Conservation (phyloP, 1,140 invertebrate genomes). For the Brachionus plicatilis region DNA sequence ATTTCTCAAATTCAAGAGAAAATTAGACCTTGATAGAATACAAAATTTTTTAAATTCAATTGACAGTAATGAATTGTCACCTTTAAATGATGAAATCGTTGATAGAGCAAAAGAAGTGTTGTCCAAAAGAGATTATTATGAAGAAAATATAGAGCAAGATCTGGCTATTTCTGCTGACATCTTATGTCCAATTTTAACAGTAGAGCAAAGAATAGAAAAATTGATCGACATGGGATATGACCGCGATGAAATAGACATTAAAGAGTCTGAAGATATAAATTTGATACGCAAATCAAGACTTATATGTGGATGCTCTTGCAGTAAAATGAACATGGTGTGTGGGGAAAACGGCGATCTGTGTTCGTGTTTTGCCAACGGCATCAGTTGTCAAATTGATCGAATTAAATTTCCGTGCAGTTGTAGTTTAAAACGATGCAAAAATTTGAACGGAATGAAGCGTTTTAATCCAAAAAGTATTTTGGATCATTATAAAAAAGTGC, state of each 20-base stretch:
- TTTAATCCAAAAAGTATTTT: background rate
- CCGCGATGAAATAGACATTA: conserved; percentile 72
- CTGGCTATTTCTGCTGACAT: background rate
- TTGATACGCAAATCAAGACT: conserved; percentile 84
- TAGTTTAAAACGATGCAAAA: conserved; percentile 84
- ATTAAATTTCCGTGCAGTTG: conserved; percentile 94
- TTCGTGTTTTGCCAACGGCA: conserved; percentile 83
- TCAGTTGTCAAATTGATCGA: conserved; percentile 92
- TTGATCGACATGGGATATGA: background rate
- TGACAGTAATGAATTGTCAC: background rate
- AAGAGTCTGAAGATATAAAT: conserved; percentile 87
- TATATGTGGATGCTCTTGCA: conserved; percentile 80
- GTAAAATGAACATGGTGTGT: conserved; percentile 68
- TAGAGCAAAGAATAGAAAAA: conserved; percentile 11
- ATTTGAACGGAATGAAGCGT: conserved; percentile 65
- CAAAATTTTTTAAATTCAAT: background rate
- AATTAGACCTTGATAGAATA: background rate
- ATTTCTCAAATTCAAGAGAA: background rate
- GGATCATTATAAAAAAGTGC: background rate
- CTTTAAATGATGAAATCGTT: background rate
- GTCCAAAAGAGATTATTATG: background rate
- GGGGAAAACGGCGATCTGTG: conserved; percentile 78
- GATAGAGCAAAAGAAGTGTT: background rate
- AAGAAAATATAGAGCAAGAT: background rate
- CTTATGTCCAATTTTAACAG: conserved; percentile 2